Percentiles rank a stretch among this genome's conserved stretches.
phyloP scores from a whole-genome alignment of 2,113 vertebrate genomes.

The Leptobrachium ailaonicum region DNA sequence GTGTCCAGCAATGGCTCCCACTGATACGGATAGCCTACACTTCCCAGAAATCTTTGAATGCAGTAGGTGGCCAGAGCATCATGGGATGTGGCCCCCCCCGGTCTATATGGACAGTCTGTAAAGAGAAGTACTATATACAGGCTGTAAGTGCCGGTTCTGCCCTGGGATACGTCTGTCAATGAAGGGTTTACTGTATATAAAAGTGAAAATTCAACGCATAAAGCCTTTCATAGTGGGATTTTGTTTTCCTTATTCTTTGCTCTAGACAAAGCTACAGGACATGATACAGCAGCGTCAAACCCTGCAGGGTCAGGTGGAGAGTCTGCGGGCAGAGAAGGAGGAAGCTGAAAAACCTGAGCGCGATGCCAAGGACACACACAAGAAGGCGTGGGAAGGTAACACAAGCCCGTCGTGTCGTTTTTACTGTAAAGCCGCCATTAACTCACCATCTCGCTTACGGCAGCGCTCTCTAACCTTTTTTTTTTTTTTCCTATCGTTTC shows the following conservation, averaged over 20 bases:
- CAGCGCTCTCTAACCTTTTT: neutral
- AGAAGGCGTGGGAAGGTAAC: slow-evolving; percentile 84
- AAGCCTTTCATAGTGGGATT: too few species aligned
- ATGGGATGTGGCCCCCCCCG: neutral
- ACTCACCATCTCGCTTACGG: too few species aligned
- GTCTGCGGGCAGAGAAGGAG: slow-evolving; percentile 75
- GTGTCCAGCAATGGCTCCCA: neutral
- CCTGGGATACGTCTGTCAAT: too few species aligned
- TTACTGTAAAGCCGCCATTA: too few species aligned
- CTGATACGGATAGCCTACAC: neutral
- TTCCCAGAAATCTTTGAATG: too few species aligned
- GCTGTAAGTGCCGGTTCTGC: too few species aligned
- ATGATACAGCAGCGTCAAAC: slow-evolving; percentile 71
- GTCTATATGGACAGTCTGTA: neutral
- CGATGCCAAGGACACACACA: slow-evolving; percentile 83
- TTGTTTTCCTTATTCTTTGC: neutral
- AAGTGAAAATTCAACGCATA: too few species aligned
- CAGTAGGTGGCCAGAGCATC: neutral
- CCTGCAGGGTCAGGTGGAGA: slow-evolving; percentile 75
- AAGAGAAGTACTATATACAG: too few species aligned
- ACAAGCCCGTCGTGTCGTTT: neutral
- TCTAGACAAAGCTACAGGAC: slow-evolving; percentile 73
- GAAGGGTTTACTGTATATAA: too few species aligned
- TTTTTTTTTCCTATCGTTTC: too few species aligned
- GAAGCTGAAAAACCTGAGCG: slow-evolving; percentile 80